A percentile compares a stretch with the other conserved stretches of the same genome.
Evolutionary conservation across 2,797 vertebrate genomes (phyloP).

Genomic region (Sebastes variabilis): DNA sequence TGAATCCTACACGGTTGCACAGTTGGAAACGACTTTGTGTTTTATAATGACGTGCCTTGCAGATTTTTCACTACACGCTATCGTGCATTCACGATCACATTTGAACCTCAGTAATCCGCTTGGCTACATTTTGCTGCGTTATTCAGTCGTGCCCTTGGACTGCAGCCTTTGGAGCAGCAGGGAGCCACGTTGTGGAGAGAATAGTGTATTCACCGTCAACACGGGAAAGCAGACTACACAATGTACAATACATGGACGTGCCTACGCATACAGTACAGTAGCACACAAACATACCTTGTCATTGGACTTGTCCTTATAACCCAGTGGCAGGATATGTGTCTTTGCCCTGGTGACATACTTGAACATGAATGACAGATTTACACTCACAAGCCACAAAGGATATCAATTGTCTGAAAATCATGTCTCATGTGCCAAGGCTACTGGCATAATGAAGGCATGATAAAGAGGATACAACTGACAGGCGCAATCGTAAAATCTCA

Average conservation of each 20-base stretch:
- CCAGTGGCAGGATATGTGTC: background rate
- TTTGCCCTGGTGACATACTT: background rate
- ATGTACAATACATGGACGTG: background rate
- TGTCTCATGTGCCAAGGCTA: constrained; percentile 9
- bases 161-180: constrained; percentile 26
- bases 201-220: background rate
- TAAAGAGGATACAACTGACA: constrained; percentile 6
- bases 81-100: constrained; percentile 22
- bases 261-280: background rate
- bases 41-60: constrained; percentile 19
- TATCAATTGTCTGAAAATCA: background rate
- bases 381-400: background rate
- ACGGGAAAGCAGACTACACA: background rate
- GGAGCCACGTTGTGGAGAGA: background rate
- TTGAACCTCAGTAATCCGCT: constrained; percentile 25
- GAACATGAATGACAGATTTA: constrained; percentile 14
- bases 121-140: constrained; percentile 37
- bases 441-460: background rate
- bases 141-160: constrained; percentile 44
- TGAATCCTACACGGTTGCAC: constrained; percentile 6
- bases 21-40: constrained; percentile 25
- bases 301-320: background rate
- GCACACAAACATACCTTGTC: background rate
- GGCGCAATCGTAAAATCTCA: constrained; percentile 15
- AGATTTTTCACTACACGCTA: constrained; percentile 17